A percentile compares a stretch with the other conserved stretches of the same genome.
phyloP scores from a whole-genome alignment of 2,888 invertebrate genomes.

The Minunthozetes semirufus region DNA sequence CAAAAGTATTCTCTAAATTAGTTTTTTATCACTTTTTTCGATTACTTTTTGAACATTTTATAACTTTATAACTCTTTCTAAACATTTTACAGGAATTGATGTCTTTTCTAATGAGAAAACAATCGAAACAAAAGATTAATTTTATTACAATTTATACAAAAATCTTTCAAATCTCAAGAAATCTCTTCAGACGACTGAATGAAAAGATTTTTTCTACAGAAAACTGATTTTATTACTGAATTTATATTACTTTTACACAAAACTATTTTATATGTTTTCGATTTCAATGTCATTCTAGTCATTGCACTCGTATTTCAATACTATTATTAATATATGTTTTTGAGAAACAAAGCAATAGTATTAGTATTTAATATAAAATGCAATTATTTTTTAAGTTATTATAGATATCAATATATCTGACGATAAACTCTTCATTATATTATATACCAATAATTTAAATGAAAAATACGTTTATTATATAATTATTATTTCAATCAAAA shows the following conservation, averaged over 20 bases:
- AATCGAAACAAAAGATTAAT: too few relatives aligned
- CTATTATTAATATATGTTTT: neutral
- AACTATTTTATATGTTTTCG: neutral
- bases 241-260: too few relatives aligned
- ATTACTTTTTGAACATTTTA: neutral
- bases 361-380: slow-evolving; percentile 12
- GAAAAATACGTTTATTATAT: neutral
- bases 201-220: too few relatives aligned
- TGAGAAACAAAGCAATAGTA: slow-evolving; percentile 9
- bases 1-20: neutral
- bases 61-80: neutral
- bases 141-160: too few relatives aligned
- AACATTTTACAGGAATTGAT: neutral
- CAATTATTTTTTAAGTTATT: neutral
- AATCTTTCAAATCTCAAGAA: too few relatives aligned
- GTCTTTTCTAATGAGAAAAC: neutral
- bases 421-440: too few relatives aligned
- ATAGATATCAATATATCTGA: neutral
- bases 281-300: slow-evolving; percentile 30
- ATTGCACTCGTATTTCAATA: slow-evolving; percentile 21
- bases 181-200: too few relatives aligned
- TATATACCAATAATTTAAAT: neutral
- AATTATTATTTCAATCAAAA: too few relatives aligned
- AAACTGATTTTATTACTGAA: too few relatives aligned
- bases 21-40: neutral